These are phyloP conservation scores for Stegophylla sp. DNA, from an alignment of 2,888 invertebrate species.

Conservation along the genomic window DNA sequence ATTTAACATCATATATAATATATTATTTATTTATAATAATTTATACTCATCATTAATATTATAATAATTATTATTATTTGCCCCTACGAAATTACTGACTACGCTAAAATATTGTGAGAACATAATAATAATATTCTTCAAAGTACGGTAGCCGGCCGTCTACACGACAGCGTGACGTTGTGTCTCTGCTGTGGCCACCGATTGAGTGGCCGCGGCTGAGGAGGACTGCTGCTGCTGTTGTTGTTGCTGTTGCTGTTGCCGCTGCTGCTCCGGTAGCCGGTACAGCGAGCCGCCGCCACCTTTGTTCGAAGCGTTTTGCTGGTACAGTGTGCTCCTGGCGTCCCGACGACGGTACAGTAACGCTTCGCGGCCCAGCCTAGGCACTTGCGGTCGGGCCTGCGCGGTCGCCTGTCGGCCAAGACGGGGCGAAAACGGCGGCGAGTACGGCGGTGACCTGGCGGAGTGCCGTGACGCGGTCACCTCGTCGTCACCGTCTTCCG, in stretches of 20 bases:
- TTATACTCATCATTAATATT: too few relatives aligned
- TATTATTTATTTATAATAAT: too few relatives aligned
- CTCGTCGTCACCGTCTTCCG: slow-evolving; percentile 34
- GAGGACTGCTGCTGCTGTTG: background rate
- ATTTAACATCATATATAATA: too few relatives aligned
- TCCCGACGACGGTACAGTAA: slow-evolving; percentile 41
- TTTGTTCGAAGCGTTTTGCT: slow-evolving; percentile 2
- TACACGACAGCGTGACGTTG: background rate
- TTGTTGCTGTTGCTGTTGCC: background rate
- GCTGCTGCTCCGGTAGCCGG: background rate
- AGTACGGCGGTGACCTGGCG: slow-evolving; percentile 56
- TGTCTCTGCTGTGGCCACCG: slow-evolving; percentile 1
- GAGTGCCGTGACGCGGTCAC: slow-evolving; percentile 6
- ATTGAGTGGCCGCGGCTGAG: background rate
- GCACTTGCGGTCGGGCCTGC: slow-evolving; percentile 12
- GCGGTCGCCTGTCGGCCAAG: slow-evolving; percentile 60
- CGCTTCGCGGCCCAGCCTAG: slow-evolving; percentile 37
- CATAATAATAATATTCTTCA: background rate
- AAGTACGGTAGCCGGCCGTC: background rate
- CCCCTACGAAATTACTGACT: slow-evolving; percentile 34
- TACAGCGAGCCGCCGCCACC: background rate
- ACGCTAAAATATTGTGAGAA: slow-evolving; percentile 26
- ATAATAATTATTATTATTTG: background rate
- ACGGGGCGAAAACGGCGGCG: slow-evolving; percentile 63
- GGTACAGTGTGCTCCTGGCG: slow-evolving; percentile 22